Evolutionary conservation across 2,888 invertebrate genomes (phyloP).

Genomic region (Tillus elongatus): DNA sequence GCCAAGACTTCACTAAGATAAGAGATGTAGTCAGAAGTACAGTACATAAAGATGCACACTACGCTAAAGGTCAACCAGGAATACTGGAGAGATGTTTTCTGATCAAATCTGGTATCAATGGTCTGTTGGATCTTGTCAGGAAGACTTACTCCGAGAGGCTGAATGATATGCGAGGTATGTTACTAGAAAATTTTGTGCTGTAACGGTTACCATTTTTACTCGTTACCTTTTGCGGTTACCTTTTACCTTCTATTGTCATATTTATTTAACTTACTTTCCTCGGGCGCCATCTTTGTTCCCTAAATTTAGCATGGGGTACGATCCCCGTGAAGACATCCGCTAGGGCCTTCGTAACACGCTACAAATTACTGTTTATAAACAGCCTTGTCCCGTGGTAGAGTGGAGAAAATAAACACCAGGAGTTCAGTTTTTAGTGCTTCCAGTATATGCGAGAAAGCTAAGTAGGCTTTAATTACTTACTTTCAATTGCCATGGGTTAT

Average conservation of each 20-base stretch:
- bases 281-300: no score
- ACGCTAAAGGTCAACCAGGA: constrained; percentile 46
- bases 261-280: constrained; percentile 5
- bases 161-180: constrained; percentile 60
- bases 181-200: constrained; percentile 4
- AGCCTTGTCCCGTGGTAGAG: no score
- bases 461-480: no score
- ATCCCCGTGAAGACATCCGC: no score
- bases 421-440: no score
- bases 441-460: no score
- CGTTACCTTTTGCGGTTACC: constrained; percentile 3
- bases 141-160: constrained; percentile 79
- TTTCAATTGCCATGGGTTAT: no score
- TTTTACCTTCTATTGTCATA: constrained; percentile 5
- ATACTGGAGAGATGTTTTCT: constrained; percentile 64
- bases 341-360: no score
- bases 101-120: constrained; percentile 66
- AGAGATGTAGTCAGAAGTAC: constrained; percentile 39
- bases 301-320: no score
- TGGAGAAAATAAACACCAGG: no score
- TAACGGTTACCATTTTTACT: neutral
- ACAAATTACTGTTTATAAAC: no score
- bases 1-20: constrained; percentile 27
- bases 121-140: constrained; percentile 73
- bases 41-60: constrained; percentile 49